A percentile compares a stretch with the other conserved stretches of the same genome.
Conservation (phyloP, 2,113 vertebrate genomes). For the Rhabdomys dilectus region DNA sequence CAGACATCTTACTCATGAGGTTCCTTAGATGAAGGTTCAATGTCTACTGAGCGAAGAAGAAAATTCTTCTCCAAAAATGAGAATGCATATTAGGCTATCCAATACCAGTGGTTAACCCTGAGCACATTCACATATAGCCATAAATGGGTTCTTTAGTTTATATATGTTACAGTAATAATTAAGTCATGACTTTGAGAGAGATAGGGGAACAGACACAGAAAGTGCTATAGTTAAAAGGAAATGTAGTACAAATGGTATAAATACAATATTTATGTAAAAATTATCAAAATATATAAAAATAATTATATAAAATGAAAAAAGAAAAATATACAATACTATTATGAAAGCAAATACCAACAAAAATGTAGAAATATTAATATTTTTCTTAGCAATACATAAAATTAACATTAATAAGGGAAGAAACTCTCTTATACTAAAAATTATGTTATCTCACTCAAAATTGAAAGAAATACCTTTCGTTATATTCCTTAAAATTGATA, state of each 20-base stretch:
- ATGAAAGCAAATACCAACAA: not conserved
- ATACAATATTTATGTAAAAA: not conserved
- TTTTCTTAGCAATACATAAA: constrained; percentile 9
- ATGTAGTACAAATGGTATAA: not conserved
- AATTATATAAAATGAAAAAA: not conserved
- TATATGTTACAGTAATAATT: not conserved
- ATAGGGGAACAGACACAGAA: not conserved
- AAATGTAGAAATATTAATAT: not conserved
- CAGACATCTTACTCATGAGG: not conserved
- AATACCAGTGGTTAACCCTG: not conserved
- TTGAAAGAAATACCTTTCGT: not conserved
- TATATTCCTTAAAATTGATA: constrained; percentile 15
- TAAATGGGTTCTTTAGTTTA: not conserved
- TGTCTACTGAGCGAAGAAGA: not conserved
- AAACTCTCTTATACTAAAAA: not conserved
- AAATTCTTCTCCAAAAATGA: not conserved
- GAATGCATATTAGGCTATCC: not conserved
- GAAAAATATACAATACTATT: not conserved
- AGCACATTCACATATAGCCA: not conserved
- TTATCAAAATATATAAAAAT: not conserved
- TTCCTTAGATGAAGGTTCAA: not conserved
- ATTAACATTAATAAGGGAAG: not conserved
- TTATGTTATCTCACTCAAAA: not conserved
- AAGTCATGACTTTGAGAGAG: not conserved
- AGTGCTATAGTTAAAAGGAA: not conserved